Base-by-base conservation (phyloP, 2,797 vertebrate species). In the Chrysocyon brachyurus region DNA sequence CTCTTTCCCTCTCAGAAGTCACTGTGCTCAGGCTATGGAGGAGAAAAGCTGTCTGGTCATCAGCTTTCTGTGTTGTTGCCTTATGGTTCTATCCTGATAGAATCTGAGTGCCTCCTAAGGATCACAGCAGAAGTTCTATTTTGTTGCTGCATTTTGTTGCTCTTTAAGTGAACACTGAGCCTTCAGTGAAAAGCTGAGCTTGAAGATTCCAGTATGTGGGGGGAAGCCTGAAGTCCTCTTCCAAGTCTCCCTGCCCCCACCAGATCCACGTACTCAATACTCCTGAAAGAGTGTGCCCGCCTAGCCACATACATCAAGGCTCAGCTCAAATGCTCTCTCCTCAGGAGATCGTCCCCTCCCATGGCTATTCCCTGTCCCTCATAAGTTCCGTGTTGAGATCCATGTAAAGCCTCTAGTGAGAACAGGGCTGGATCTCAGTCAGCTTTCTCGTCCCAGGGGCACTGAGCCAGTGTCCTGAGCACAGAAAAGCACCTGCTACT, bases 171-270 rank as follows among this genome's bases (percentile, higher is more conserved):
- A 95, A 87, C 21, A 66, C 22, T 33, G 19, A 21, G n/a, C 31
- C 70, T 83, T 95, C 40, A 79, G 56, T 90, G 90, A 52, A 91
- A 77, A 79, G 10, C 22, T 88, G n/a, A 79, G 28, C 63, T 81
- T 54, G 68, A 82, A 81, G 61, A 83, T 96, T 77, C 54, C 73
- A 52, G 2, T 54, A 70, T 92, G 9, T 46, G 68, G 61, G 19
- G 79, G 82, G 59, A 86, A 92, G 70, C 72, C 66, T 87, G 49
- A 21, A 72, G 46, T 56, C 15, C 46, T 61, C 54, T 77, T 90
- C 24, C 15, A 56, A 83, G 61, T 46, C 64, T 63, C 79, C 22
- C 24, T 1, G 6, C 19, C 77, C 19, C 31, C 49, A 33, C 26
- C 73, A 75, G 46, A 28, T 75, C 49, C 26, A 52, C 31, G 46